Evolutionary conservation across 1,140 invertebrate genomes (phyloP), one percentile per base, ranked within the genome.

Genomic region (Zaprionus nigranus): DNA sequence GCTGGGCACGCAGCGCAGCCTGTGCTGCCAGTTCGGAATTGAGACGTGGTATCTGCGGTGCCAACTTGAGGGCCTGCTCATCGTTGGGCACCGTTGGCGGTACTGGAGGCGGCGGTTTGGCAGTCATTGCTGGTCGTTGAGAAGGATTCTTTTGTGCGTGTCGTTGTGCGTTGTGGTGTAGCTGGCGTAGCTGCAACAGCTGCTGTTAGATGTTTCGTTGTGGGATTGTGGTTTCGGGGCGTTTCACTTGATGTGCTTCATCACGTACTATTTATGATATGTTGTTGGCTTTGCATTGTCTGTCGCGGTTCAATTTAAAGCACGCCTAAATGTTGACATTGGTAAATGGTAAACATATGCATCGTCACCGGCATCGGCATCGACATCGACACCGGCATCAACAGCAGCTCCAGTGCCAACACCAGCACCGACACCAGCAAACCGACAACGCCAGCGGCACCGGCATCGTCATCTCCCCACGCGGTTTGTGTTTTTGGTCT

Each of bases 11-110:
- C 5, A 92, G 64, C 9, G 92, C 92, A 3, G 92, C 92, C 72
- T 93, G 92, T 34, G 92, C 91, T 5, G 92, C 92, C 65, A 92
- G 28, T 61, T 92, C 92, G 2, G 90, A 91, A 60, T 79, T 91
- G 40, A 93, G 78, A 13, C 91, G 83, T 30, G 92, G 91, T 73
- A 92, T 92, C 65, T 92, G 92, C 4, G 92, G 83, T 36, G 86
- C 81, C 56, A 92, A 60, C 57, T 92, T 92, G 3, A 90, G 79
- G n/a, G 73, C 28, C 51, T 71, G 63, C 28, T 79, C 79, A 3
- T 85, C 77, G 40, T n/a, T 46, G 61, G 75, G 68, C 69, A 80
- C 58, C 12, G 75, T 77, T 66, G 79, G 82, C 24, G 82, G 86
- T 22, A 74, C 63, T 15, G 85, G 85, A 7, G 85, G 85, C 61